These are phyloP conservation scores for Tolmerus cingulatus DNA, from an alignment of 2,888 invertebrate genomes.

Conservation along the genomic window DNA sequence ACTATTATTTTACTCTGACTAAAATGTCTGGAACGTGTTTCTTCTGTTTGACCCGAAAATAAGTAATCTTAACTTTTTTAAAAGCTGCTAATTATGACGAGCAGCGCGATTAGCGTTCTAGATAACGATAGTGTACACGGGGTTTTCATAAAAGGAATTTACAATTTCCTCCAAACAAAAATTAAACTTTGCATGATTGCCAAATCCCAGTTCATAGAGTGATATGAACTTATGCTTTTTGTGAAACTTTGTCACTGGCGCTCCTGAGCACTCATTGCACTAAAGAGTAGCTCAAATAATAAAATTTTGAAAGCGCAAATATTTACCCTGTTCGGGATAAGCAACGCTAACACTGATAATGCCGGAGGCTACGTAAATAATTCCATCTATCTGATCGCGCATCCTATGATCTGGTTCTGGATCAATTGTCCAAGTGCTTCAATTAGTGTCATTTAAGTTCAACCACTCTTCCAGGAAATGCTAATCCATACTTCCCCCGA, in stretches of 20 bases:
- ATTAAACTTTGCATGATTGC: neutral
- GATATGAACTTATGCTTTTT: neutral
- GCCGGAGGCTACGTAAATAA: neutral
- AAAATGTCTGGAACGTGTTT: neutral
- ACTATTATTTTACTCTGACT: neutral
- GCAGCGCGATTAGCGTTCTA: neutral
- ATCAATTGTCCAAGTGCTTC: neutral
- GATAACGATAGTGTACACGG: neutral
- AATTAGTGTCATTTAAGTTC: neutral
- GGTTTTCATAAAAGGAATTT: neutral
- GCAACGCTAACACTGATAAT: neutral
- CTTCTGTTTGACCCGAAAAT: neutral
- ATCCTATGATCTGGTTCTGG: neutral
- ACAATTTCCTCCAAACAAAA: neutral
- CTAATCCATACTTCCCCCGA: neutral
- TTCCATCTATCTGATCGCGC: neutral
- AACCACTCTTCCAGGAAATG: neutral
- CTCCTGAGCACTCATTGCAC: neutral
- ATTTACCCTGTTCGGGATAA: neutral
- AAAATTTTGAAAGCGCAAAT: neutral
- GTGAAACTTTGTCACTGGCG: neutral
- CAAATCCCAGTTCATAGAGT: neutral
- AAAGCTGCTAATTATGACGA: neutral
- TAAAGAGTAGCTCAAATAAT: neutral
- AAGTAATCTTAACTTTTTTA: neutral